These are phyloP conservation scores for Andinoacara biseriatus DNA, from an alignment of 2,113 vertebrate genomes.

Conservation along the genomic window DNA sequence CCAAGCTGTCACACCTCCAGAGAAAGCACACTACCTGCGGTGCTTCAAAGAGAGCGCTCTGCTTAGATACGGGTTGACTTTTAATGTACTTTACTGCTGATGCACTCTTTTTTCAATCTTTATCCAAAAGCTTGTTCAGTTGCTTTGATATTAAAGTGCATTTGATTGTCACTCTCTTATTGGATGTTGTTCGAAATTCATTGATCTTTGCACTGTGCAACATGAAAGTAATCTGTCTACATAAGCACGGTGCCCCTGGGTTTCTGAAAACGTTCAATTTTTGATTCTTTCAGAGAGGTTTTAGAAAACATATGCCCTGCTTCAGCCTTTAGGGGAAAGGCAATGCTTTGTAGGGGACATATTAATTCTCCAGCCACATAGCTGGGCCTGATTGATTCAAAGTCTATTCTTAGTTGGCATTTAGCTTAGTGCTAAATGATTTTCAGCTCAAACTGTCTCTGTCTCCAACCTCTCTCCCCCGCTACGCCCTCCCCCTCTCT, in stretches of 20 bases:
- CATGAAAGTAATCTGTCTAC: constrained; percentile 4
- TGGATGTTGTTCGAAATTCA: constrained; percentile 3
- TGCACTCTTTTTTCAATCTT: background rate
- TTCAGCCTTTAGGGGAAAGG: constrained; percentile 33
- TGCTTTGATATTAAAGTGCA: background rate
- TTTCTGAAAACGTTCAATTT: background rate
- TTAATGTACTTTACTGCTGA: constrained; percentile 24
- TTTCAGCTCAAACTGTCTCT: constrained; percentile 74
- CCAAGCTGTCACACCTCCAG: constrained; percentile 33
- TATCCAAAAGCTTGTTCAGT: background rate
- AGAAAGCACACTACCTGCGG: constrained; percentile 34
- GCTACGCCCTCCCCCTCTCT: background rate
- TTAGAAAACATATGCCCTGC: constrained; percentile 34
- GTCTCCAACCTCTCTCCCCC: constrained; percentile 16
- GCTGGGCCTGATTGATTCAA: constrained; percentile 78
- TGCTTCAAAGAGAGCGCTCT: constrained; percentile 28
- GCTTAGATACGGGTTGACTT: constrained; percentile 3
- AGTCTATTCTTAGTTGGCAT: constrained; percentile 84
- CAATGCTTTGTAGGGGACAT: constrained; percentile 65
- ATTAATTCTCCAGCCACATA: constrained; percentile 74
- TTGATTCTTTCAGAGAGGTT: constrained; percentile 7
- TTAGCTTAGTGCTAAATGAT: constrained; percentile 80
- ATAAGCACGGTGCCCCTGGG: background rate
- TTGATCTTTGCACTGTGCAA: background rate
- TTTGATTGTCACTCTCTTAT: constrained; percentile 15